Base-by-base conservation (phyloP, 2,888 invertebrate species). In the Volucella inanis region DNA sequence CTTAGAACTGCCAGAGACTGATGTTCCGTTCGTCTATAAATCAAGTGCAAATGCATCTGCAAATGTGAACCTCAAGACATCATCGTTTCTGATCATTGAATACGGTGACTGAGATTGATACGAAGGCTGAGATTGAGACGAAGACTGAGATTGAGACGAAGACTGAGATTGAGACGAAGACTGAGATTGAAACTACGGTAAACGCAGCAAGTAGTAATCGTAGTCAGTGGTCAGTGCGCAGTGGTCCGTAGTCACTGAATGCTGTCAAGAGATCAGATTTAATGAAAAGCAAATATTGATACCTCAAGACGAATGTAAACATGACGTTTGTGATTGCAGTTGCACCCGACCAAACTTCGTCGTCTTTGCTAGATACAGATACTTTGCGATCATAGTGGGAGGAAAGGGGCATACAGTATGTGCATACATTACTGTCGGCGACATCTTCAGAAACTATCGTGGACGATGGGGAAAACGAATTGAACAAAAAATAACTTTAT, bases 241-340 rank as follows among this genome's bases (percentile, higher is more conserved):
- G 10, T 10, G 39, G 31, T 41, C 57, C 54, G 61, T 45, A 43
- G 68, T 74, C 61, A 65, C 52, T 80, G 72, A 55, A 70, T 75
- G 70, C 79, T 79, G 79, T 64, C 79, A 61, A 75, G 75, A 81
- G 85, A 85, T 85, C 85, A 65, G 77, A 70, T 82, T 86, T 86
- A 86, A 86, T 86, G 86, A 82, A 86, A 82, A 86, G 59, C 77
- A 86, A 86, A 86, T 86, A 86, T 82, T 86, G 78, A 86, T 86
- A 78, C 78, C 76, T 86, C 77, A 78, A 86, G 86, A 82, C 74
- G 64, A 82, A 70, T 86, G 86, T 86, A 81, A 86, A 86, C 77
- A 86, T 74, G 68, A 78, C 64, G 71, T 71, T 57, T 65, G 57
- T 41, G 52, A 64, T 77, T 77, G 81, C 85, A 71, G 52, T 83